Conservation (phyloP, 2,888 invertebrate species). For the Adelphocoris suturalis region DNA sequence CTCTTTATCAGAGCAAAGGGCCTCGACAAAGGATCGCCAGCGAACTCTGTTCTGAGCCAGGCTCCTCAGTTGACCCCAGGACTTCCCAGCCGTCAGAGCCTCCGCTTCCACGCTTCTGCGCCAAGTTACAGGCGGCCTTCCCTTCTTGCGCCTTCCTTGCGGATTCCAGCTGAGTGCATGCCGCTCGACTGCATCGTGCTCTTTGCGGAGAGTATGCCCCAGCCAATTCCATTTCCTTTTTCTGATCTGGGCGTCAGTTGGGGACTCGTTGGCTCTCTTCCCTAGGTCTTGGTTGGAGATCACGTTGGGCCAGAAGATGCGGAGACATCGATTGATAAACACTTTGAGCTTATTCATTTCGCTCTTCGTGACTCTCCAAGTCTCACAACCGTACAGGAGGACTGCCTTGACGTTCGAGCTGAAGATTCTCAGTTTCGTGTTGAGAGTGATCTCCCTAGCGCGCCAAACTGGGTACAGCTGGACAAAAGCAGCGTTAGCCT, state of each 20-base stretch:
- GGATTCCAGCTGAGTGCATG: background rate
- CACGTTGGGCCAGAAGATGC: background rate
- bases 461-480: slow-evolving; percentile 23
- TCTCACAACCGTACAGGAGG: slow-evolving; percentile 56
- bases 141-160: slow-evolving; percentile 21
- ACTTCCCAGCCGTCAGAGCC: background rate
- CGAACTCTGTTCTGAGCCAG: background rate
- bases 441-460: background rate
- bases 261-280: background rate
- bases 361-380: slow-evolving; percentile 54
- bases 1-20: slow-evolving; percentile 25
- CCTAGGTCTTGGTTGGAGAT: background rate
- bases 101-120: background rate
- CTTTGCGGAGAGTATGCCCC: background rate
- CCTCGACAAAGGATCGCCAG: slow-evolving; percentile 28
- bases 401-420: slow-evolving; percentile 55
- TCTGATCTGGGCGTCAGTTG: background rate
- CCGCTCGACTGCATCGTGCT: background rate
- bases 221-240: background rate
- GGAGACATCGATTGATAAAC: background rate
- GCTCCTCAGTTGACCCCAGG: background rate
- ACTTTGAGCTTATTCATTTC: background rate
- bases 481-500: slow-evolving; percentile 1
- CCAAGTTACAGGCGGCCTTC: background rate
- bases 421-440: slow-evolving; percentile 1